Evolutionary conservation across 2,888 invertebrate species (phyloP), one percentile per base, ranked within the genome.

Genomic region (Drosophila demipolita): DNA sequence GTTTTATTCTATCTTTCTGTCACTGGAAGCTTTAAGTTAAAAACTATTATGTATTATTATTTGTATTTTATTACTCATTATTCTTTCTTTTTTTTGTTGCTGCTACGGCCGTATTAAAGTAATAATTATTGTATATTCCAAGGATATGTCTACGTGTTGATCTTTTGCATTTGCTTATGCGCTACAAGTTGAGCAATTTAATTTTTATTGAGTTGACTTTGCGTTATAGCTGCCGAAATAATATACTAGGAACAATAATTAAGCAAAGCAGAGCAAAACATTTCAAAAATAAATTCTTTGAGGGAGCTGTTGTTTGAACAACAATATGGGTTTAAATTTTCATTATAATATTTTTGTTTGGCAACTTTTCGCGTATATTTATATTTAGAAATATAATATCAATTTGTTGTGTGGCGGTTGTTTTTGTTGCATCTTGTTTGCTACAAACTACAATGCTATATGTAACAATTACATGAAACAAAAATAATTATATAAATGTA

Each of bases 131-230:
- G 87, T 88, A 89, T 88, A 87, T 88, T 87, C 78, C 87, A 90
- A 91, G 91, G 91, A 91, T 91, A 91, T 91, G 91, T 91, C 91
- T 92, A 91, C 91, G 91, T 90, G 88, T 90, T 90, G 87, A 90
- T 91, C 81, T 87, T 71, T 89, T 88, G 80, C 75, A 81, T 75
- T 83, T 80, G 73, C 82, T 74, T 88, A 83, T 90, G 74, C 87
- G 70, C 79, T 90, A 86, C 72, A 70, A 73, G 60, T 85, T 85
- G 90, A 89, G 90, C 90, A 85, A 85, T 83, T 78, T 85, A 70
- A 80, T 80, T 69, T 89, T 87, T 69, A 67, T 83, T 75, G 61
- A 79, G 74, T 78, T 81, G 73, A 67, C 78, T 82, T 82, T 66
- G 78, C 74, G 53, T 76, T 66, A 40, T 73, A 90, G 89, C 87